Evolutionary conservation across 2,888 invertebrate species (phyloP).

Genomic region (Eupithecia pulchellata): DNA sequence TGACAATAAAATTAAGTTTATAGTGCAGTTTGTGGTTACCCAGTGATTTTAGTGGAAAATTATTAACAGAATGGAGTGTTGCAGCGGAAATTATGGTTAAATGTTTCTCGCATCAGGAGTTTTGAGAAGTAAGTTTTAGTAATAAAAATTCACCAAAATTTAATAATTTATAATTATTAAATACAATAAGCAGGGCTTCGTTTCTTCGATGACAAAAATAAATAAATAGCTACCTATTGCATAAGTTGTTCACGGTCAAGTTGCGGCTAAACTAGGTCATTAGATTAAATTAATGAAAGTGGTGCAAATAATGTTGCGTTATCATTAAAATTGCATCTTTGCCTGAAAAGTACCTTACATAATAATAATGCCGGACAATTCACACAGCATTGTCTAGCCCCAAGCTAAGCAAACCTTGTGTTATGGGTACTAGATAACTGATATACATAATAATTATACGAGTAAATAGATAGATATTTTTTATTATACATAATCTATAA

Average conservation of each 20-base stretch:
- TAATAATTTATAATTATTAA: no score
- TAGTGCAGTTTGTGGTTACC: neutral
- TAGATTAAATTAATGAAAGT: neutral
- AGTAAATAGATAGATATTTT: no score
- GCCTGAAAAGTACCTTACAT: neutral
- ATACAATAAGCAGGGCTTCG: neutral
- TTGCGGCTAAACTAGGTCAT: neutral
- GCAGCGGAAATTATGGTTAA: slow-evolving; percentile 35
- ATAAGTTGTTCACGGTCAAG: neutral
- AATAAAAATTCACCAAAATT: neutral
- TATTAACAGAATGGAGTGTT: slow-evolving; percentile 31
- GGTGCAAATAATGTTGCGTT: neutral
- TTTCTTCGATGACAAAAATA: neutral
- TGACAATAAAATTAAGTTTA: neutral
- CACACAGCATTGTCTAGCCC: no score
- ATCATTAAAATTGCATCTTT: neutral
- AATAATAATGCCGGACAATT: no score
- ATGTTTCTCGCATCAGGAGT: slow-evolving; percentile 24
- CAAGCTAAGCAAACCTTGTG: no score
- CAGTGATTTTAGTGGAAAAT: slow-evolving; percentile 30
- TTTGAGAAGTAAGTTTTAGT: slow-evolving; percentile 32
- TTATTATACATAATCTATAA: no score
- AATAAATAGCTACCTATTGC: neutral
- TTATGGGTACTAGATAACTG: no score
- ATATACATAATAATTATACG: no score